A percentile compares a stretch with the other conserved stretches of the same genome.
Evolutionary conservation across 2,113 vertebrate species (phyloP).

Genomic region (Onychostoma macrolepis): DNA sequence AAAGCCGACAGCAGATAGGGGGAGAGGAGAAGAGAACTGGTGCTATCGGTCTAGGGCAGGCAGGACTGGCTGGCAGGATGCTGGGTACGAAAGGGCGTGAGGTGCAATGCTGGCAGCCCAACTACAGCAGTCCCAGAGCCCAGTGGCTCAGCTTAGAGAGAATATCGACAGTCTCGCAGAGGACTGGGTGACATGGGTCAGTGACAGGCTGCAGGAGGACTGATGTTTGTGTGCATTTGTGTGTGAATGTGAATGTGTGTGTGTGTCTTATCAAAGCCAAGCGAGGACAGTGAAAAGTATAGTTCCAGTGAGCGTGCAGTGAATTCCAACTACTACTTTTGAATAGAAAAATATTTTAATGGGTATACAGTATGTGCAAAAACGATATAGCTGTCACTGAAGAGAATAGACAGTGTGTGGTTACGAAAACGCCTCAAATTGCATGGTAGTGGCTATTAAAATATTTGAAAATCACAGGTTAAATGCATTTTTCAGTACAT

Average conservation of each 20-base stretch:
- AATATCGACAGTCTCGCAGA: slow-evolving; percentile 48
- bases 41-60: slow-evolving; percentile 42
- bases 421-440: not conserved
- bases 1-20: slow-evolving; percentile 42
- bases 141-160: slow-evolving; percentile 36
- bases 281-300: not conserved
- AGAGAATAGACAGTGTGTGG: not conserved
- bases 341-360: slow-evolving; percentile 6
- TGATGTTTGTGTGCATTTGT: slow-evolving; percentile 22
- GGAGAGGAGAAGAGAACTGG: slow-evolving; percentile 7
- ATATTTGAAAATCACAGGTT: slow-evolving; percentile 17
- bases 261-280: slow-evolving; percentile 9
- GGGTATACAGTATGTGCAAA: not conserved
- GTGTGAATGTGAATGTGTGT: not conserved
- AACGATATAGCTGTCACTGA: not conserved
- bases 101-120: slow-evolving; percentile 17
- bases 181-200: slow-evolving; percentile 38
- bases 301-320: not conserved
- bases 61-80: slow-evolving; percentile 25
- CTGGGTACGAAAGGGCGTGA: slow-evolving; percentile 29
- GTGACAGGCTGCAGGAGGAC: slow-evolving; percentile 1
- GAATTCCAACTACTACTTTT: slow-evolving; percentile 2
- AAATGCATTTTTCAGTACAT: not conserved
- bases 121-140: slow-evolving; percentile 34
- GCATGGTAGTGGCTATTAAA: not conserved